These are phyloP conservation scores for Tenthredo distinguenda DNA, from an alignment of 2,888 invertebrate genomes.

Conservation along the genomic window DNA sequence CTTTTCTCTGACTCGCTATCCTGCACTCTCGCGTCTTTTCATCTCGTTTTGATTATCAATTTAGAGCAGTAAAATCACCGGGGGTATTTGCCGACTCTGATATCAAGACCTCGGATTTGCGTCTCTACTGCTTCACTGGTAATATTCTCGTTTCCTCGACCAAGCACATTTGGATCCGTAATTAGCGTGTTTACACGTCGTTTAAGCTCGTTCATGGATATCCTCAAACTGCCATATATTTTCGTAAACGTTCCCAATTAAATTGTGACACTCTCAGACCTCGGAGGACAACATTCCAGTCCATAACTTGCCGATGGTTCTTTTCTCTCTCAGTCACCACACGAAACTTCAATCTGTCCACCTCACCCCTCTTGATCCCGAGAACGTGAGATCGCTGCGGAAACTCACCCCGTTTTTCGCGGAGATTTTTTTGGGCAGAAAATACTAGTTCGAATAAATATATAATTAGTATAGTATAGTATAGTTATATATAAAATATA, in stretches of 20 bases:
- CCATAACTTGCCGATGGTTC: slow-evolving; percentile 21
- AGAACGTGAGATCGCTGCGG: not conserved
- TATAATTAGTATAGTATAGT: no score
- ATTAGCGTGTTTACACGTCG: slow-evolving; percentile 65
- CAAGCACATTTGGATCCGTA: slow-evolving; percentile 50
- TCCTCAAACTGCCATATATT: slow-evolving; percentile 24
- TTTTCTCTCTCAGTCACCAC: not conserved
- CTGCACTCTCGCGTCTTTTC: not conserved
- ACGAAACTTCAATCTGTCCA: slow-evolving; percentile 3
- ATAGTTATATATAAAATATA: no score
- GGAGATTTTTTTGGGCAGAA: slow-evolving; percentile 40
- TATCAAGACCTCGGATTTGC: slow-evolving; percentile 41
- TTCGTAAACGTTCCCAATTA: slow-evolving; percentile 38
- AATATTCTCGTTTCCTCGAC: slow-evolving; percentile 34
- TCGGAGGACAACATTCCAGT: slow-evolving; percentile 27
- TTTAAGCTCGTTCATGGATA: slow-evolving; percentile 55
- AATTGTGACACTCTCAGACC: slow-evolving; percentile 34
- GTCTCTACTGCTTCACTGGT: slow-evolving; percentile 20
- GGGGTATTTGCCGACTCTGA: not conserved
- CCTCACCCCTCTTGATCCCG: not conserved
- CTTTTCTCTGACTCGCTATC: not conserved
- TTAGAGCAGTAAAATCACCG: slow-evolving; percentile 10
- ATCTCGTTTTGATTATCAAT: slow-evolving; percentile 27
- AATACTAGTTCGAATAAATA: not conserved
- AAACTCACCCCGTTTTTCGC: not conserved